phyloP scores from a whole-genome alignment of 2,113 vertebrate genomes.

The Peromyscus leucopus region DNA sequence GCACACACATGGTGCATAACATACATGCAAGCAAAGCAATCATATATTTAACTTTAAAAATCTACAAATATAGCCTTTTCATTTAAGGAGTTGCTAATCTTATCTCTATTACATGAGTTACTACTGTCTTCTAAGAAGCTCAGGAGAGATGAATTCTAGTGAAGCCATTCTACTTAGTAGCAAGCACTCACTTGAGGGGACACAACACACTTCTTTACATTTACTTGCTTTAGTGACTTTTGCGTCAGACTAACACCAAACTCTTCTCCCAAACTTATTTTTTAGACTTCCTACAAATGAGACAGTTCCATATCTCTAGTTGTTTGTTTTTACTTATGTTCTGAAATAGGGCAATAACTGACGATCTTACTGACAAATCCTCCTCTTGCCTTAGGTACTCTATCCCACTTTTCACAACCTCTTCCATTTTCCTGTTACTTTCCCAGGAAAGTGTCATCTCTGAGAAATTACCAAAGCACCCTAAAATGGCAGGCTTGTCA shows the following conservation, averaged over 20 bases:
- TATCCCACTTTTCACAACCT: not conserved
- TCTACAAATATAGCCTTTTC: not conserved
- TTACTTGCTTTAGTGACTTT: conserved; percentile 47
- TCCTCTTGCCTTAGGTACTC: not conserved
- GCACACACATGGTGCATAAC: not conserved
- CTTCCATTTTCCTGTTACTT: conserved; percentile 29
- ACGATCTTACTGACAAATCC: conserved; percentile 13
- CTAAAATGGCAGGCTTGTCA: conserved; percentile 41
- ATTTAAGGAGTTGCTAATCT: not conserved
- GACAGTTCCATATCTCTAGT: conserved; percentile 29
- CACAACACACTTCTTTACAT: not conserved
- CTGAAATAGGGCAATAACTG: not conserved
- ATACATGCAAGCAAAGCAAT: not conserved
- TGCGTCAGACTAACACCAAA: conserved; percentile 11
- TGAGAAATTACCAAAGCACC: not conserved
- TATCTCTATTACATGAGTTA: not conserved
- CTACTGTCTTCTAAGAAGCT: not conserved
- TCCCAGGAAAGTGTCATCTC: not conserved
- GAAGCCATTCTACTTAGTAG: conserved; percentile 4
- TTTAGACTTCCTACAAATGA: conserved; percentile 35
- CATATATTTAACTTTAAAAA: not conserved
- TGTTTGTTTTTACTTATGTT: conserved; percentile 11
- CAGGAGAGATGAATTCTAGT: not conserved
- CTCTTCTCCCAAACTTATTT: conserved; percentile 21
- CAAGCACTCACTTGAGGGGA: conserved; percentile 21